A percentile compares a stretch with the other conserved stretches of the same genome.
Conservation (phyloP, 2,797 vertebrate species). For the Nannoperca obscura region DNA sequence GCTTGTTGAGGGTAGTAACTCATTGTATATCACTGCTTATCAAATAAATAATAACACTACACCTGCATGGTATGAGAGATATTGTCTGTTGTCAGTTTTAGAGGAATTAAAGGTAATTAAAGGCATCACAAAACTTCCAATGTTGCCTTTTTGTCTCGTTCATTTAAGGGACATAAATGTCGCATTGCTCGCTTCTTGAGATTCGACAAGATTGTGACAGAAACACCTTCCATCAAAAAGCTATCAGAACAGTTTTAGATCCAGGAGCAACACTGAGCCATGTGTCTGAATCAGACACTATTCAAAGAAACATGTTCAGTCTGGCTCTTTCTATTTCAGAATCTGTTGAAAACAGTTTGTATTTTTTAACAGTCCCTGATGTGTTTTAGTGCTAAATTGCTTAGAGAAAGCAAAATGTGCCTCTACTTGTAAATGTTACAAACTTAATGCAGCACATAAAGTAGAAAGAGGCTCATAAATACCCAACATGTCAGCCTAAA, state of each 20-base stretch:
- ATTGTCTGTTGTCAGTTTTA: conserved; percentile 15
- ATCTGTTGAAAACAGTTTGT: not conserved
- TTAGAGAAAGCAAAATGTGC: not conserved
- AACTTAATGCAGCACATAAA: conserved; percentile 17
- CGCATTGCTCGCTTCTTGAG: conserved; percentile 6
- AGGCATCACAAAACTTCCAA: not conserved
- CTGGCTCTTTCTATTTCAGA: conserved; percentile 13
- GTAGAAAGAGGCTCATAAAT: conserved; percentile 13
- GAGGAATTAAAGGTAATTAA: conserved; percentile 1
- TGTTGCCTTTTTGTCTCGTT: not conserved
- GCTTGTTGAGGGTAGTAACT: conserved; percentile 24
- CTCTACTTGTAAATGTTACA: conserved; percentile 10
- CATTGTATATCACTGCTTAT: not conserved
- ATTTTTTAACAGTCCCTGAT: conserved; percentile 2
- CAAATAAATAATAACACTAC: not conserved
- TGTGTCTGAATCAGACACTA: not conserved
- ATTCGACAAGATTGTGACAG: not conserved
- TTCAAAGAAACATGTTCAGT: conserved; percentile 21
- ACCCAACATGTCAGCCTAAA: conserved; percentile 15
- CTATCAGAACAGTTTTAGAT: not conserved
- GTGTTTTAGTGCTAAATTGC: not conserved
- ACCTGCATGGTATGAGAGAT: too few relatives aligned
- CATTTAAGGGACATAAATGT: conserved; percentile 9
- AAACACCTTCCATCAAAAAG: not conserved
- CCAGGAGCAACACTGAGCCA: not conserved